These are phyloP conservation scores for Hirtodrosophila histrioides DNA, from an alignment of 2,888 invertebrate species.

Conservation along the genomic window DNA sequence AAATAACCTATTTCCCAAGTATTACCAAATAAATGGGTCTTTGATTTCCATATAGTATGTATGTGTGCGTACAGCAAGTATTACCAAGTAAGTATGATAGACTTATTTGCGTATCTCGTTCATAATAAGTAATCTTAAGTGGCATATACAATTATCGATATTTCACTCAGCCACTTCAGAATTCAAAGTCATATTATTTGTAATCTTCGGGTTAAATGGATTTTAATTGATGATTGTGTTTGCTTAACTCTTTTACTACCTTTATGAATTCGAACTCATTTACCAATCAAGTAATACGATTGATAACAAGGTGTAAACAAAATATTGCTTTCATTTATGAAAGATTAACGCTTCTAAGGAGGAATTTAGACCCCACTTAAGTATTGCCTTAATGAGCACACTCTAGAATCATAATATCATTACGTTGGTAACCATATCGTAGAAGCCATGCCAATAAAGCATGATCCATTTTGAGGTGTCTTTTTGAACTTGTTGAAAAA, in stretches of 20 bases:
- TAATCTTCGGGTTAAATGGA: slow-evolving; percentile 35
- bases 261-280: slow-evolving; percentile 49
- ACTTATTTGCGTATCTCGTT: slow-evolving; percentile 10
- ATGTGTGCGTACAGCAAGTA: no score
- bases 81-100: no score
- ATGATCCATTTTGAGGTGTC: no score
- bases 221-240: slow-evolving; percentile 35
- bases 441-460: no score
- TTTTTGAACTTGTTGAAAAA: no score
- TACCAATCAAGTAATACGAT: not conserved
- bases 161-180: slow-evolving; percentile 14
- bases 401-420: slow-evolving; percentile 2
- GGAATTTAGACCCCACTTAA: slow-evolving; percentile 14
- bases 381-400: slow-evolving; percentile 4
- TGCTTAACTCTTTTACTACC: slow-evolving; percentile 15
- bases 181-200: slow-evolving; percentile 15
- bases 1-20: no score
- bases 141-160: slow-evolving; percentile 27
- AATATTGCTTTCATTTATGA: slow-evolving; percentile 9
- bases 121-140: slow-evolving; percentile 29
- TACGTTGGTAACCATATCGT: not conserved
- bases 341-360: not conserved
- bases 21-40: no score
- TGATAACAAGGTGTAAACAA: slow-evolving; percentile 18
- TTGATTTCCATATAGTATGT: no score